Evolutionary conservation across 2,113 vertebrate genomes (phyloP).

Genomic region (Colossoma macropomum): DNA sequence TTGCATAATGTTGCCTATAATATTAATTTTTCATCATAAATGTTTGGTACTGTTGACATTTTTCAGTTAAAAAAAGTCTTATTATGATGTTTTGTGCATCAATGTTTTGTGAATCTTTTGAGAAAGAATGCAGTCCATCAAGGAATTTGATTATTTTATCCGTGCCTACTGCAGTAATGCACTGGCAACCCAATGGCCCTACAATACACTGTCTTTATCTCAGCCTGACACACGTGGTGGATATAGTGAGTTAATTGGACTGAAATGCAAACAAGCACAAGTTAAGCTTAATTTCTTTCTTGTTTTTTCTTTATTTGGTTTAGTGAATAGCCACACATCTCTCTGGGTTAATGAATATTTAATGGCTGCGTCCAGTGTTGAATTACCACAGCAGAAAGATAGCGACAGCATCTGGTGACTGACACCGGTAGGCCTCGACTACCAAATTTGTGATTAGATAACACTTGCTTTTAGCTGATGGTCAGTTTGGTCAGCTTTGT

Average conservation of each 20-base stretch:
- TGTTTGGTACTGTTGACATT: too few relatives aligned
- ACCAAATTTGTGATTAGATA: not conserved
- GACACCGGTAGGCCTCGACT: conserved; percentile 9
- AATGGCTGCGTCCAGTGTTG: conserved; percentile 47
- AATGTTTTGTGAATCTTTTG: too few relatives aligned
- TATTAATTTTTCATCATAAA: too few relatives aligned
- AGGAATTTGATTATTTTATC: too few relatives aligned
- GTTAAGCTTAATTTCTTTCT: not conserved
- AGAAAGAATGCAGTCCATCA: too few relatives aligned
- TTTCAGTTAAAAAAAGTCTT: too few relatives aligned
- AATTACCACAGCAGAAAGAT: conserved; percentile 52
- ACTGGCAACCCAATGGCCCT: too few relatives aligned
- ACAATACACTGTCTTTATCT: too few relatives aligned
- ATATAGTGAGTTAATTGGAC: not conserved
- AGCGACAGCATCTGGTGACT: conserved; percentile 36
- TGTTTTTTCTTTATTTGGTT: not conserved
- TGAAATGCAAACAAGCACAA: not conserved
- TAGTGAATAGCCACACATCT: conserved; percentile 11
- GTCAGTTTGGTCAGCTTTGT: not conserved
- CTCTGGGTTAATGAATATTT: conserved; percentile 60
- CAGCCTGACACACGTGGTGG: too few relatives aligned
- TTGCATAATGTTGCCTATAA: too few relatives aligned
- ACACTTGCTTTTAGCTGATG: not conserved
- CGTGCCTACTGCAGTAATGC: too few relatives aligned
- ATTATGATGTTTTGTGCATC: too few relatives aligned